A percentile compares a stretch with the other conserved stretches of the same genome.
phyloP scores from a whole-genome alignment of 2,113 vertebrate species.

The Dipodomys stephensi region DNA sequence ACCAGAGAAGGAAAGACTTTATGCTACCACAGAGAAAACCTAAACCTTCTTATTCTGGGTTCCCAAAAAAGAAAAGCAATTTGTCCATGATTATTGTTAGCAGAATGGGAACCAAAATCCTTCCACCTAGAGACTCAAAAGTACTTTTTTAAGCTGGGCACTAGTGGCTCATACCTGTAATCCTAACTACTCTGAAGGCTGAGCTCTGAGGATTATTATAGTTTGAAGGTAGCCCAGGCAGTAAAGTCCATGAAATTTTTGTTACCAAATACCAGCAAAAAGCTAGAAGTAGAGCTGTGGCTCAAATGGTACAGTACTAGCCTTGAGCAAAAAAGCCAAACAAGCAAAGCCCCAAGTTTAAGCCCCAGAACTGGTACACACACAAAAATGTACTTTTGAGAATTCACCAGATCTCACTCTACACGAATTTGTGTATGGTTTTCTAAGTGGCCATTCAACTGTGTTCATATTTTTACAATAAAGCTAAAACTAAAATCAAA shows the following conservation, averaged over 20 bases:
- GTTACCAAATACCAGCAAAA: too few relatives aligned
- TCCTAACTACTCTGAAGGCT: too few relatives aligned
- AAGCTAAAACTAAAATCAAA: neutral
- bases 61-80: conserved; percentile 12
- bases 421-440: neutral
- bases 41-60: conserved; percentile 13
- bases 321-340: too few relatives aligned
- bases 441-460: conserved; percentile 2
- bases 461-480: conserved; percentile 5
- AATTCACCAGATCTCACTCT: neutral
- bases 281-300: too few relatives aligned
- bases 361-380: too few relatives aligned
- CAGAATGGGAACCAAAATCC: neutral
- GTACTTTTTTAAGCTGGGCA: too few relatives aligned
- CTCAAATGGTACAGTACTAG: too few relatives aligned
- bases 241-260: too few relatives aligned
- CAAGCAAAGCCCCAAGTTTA: too few relatives aligned
- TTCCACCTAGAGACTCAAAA: conserved; percentile 10
- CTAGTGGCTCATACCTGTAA: too few relatives aligned
- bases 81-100: neutral
- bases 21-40: conserved; percentile 11
- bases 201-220: too few relatives aligned
- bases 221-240: too few relatives aligned
- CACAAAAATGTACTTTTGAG: neutral
- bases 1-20: conserved; percentile 18